These are phyloP conservation scores for Drosophila ohnishii DNA, from an alignment of 1,140 invertebrate genomes.

Conservation along the genomic window DNA sequence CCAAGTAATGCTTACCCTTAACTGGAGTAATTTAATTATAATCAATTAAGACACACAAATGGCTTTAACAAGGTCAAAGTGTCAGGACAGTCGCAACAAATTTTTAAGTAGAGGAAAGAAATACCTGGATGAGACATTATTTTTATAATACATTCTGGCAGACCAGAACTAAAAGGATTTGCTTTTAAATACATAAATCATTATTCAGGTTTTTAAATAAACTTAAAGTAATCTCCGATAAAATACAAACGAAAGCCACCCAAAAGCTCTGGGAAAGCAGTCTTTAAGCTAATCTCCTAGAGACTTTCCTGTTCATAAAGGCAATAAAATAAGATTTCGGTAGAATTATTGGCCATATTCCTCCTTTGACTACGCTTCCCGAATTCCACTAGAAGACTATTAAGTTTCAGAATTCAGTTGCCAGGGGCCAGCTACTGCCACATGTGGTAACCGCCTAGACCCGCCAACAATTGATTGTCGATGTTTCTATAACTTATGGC, in stretches of 20 bases:
- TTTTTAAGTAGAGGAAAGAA: neutral
- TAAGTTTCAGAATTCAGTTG: constrained; percentile 39
- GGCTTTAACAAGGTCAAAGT: constrained; percentile 35
- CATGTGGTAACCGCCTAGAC: constrained; percentile 55
- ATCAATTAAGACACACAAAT: constrained; percentile 16
- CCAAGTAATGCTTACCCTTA: neutral
- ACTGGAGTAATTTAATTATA: constrained; percentile 33
- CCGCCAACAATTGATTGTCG: constrained; percentile 66
- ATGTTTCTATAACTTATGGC: constrained; percentile 70
- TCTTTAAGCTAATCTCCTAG: neutral
- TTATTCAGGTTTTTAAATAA: too few species aligned
- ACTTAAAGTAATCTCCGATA: neutral
- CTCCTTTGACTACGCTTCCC: constrained; percentile 4
- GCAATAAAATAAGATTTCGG: constrained; percentile 5
- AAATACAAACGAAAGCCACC: neutral
- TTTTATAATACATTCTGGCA: too few species aligned
- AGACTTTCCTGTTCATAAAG: neutral
- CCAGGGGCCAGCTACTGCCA: constrained; percentile 43
- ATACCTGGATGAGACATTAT: too few species aligned
- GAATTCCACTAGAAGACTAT: constrained; percentile 30
- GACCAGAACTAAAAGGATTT: too few species aligned
- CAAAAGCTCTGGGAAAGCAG: neutral
- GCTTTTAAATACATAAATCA: too few species aligned
- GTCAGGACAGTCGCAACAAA: constrained; percentile 9
- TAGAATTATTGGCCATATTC: neutral